Evolutionary conservation across 2,888 invertebrate species (phyloP).

Genomic region (Dorcus parallelipipedus): DNA sequence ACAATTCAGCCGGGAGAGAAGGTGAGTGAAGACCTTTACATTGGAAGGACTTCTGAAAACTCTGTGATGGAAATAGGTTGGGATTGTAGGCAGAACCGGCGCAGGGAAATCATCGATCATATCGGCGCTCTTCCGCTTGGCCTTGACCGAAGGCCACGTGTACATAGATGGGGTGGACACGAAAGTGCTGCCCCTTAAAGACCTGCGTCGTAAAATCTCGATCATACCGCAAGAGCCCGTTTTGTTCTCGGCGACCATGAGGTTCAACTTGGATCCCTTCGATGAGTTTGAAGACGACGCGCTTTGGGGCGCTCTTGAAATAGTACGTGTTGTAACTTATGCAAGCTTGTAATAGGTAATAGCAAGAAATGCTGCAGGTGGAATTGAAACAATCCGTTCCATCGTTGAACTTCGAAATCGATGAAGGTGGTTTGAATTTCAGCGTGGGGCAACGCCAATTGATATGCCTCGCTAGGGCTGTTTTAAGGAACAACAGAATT

Average conservation of each 20-base stretch:
- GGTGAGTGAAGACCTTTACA: slow-evolving; percentile 18
- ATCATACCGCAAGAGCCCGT: slow-evolving; percentile 63
- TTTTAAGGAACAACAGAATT: slow-evolving; percentile 66
- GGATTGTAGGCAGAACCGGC: slow-evolving; percentile 56
- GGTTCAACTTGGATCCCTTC: slow-evolving; percentile 63
- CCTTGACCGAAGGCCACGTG: slow-evolving; percentile 49
- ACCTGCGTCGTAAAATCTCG: slow-evolving; percentile 52
- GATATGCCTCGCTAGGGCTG: slow-evolving; percentile 48
- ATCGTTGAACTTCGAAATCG: slow-evolving; percentile 60
- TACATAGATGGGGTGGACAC: slow-evolving; percentile 50
- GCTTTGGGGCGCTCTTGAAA: slow-evolving; percentile 65
- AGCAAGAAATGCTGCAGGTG: slow-evolving; percentile 66
- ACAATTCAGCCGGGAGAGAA: slow-evolving; percentile 49
- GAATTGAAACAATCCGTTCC: slow-evolving; percentile 64
- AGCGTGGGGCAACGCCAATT: slow-evolving; percentile 51
- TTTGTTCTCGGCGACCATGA: slow-evolving; percentile 57
- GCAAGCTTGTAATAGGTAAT: not conserved
- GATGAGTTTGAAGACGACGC: slow-evolving; percentile 55
- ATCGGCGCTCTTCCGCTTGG: slow-evolving; percentile 53
- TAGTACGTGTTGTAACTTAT: slow-evolving; percentile 48
- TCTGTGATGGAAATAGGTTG: slow-evolving; percentile 46
- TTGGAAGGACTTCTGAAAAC: not conserved
- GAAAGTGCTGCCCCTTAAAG: slow-evolving; percentile 47
- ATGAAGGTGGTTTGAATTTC: slow-evolving; percentile 68
- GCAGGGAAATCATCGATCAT: slow-evolving; percentile 50